phyloP scores from a whole-genome alignment of 37 sponge, comb jelly and placozoan genomes.

The Tethya wilhelma region DNA sequence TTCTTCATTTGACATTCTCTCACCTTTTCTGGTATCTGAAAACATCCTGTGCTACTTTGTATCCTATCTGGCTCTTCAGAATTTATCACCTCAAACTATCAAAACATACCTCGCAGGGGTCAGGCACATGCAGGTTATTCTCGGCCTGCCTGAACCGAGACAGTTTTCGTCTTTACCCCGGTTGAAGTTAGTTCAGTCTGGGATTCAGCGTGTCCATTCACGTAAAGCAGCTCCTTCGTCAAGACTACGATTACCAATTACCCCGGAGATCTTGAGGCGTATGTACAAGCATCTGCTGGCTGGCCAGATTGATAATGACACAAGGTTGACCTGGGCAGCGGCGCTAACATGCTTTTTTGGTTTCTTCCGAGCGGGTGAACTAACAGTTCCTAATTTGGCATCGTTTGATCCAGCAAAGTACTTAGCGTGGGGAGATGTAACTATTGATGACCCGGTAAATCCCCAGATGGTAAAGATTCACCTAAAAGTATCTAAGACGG shows the following conservation, averaged over 20 bases:
- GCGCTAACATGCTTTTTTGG: constrained; percentile 27
- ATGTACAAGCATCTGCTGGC: background rate
- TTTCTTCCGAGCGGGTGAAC: constrained; percentile 46
- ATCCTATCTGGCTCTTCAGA: constrained; percentile 30
- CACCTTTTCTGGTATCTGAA: constrained; percentile 59
- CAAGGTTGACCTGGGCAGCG: constrained; percentile 31
- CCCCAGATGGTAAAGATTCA: constrained; percentile 1
- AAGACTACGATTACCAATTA: constrained; percentile 42
- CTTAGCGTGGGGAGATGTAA: constrained; percentile 3
- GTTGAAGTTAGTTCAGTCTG: constrained; percentile 33
- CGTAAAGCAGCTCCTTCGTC: background rate
- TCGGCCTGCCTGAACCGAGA: constrained; percentile 50
- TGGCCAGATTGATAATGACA: background rate
- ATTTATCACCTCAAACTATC: constrained; percentile 35
- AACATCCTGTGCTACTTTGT: constrained; percentile 27
- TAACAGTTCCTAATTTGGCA: background rate
- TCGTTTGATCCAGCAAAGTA: constrained; percentile 6
- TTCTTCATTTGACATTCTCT: background rate
- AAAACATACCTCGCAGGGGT: constrained; percentile 68
- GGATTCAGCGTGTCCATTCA: constrained; percentile 21
- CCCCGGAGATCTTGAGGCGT: constrained; percentile 23
- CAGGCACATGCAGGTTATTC: constrained; percentile 34
- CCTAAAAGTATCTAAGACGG: constrained; percentile 40
- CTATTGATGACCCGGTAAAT: background rate
- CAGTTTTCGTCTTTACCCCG: constrained; percentile 38